Evolutionary conservation across 2,888 invertebrate genomes (phyloP).

Genomic region (Eupithecia centaureata): DNA sequence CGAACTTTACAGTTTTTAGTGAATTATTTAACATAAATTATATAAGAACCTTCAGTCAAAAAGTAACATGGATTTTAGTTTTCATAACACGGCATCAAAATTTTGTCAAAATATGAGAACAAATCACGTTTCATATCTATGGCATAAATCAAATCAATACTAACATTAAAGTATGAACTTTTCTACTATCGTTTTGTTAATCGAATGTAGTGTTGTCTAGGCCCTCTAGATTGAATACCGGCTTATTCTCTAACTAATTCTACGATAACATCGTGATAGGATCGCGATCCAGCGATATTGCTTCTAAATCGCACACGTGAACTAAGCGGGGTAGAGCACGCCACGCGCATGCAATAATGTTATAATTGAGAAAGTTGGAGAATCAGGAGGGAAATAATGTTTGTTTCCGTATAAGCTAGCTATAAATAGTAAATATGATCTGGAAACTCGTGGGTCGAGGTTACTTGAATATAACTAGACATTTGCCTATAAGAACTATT

Average conservation of each 20-base stretch:
- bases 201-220: not conserved
- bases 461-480: too few species aligned
- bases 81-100: too few species aligned
- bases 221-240: not conserved
- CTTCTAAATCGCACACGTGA: constrained; percentile 26
- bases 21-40: too few species aligned
- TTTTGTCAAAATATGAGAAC: too few species aligned
- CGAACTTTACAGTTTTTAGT: too few species aligned
- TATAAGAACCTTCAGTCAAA: too few species aligned
- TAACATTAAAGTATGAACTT: not conserved
- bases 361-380: constrained; percentile 2
- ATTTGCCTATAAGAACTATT: too few species aligned
- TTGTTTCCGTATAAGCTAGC: not conserved
- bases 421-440: not conserved
- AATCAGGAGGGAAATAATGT: not conserved
- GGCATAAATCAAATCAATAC: too few species aligned
- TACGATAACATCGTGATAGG: constrained; percentile 39
- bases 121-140: too few species aligned
- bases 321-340: constrained; percentile 38
- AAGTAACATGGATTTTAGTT: too few species aligned
- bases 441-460: too few species aligned
- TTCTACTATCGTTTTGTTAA: not conserved
- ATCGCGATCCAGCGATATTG: constrained; percentile 35
- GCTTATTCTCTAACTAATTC: constrained; percentile 37
- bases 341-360: constrained; percentile 17